Percentiles rank a stretch among this genome's conserved stretches.
Evolutionary conservation across 2,888 invertebrate species (phyloP).

Genomic region (Prostheceraeus crozeri): DNA sequence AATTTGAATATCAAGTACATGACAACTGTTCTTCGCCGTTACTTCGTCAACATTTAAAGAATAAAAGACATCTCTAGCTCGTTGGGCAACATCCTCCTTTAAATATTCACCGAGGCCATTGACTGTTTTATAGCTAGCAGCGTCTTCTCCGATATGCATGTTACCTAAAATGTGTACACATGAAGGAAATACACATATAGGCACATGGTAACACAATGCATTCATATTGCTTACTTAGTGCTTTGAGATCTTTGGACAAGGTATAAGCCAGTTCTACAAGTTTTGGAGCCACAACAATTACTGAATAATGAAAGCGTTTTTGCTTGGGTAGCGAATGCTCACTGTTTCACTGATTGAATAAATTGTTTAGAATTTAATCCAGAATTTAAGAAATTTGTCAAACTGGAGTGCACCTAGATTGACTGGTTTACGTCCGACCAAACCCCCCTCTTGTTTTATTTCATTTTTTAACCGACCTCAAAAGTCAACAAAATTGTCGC

Average conservation of each 20-base stretch:
- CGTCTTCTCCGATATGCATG: conserved; percentile 1
- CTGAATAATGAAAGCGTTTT: too few relatives aligned
- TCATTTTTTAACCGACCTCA: too few relatives aligned
- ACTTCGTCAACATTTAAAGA: conserved; percentile 20
- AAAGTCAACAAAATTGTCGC: too few relatives aligned
- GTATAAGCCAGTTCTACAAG: neutral
- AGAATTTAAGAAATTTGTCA: too few relatives aligned
- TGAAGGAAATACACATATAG: too few relatives aligned
- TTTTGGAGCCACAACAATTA: conserved; percentile 14
- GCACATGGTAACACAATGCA: too few relatives aligned
- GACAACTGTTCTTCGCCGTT: conserved; percentile 9
- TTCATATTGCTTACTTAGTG: conserved; percentile 14
- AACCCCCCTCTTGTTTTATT: too few relatives aligned
- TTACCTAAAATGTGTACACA: conserved; percentile 16
- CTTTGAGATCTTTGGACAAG: conserved; percentile 19
- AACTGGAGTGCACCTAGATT: too few relatives aligned
- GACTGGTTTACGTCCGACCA: too few relatives aligned
- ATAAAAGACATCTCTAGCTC: neutral
- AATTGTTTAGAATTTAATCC: too few relatives aligned
- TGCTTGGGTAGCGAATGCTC: too few relatives aligned
- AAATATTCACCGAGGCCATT: conserved; percentile 11
- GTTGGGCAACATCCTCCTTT: neutral
- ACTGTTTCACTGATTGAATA: too few relatives aligned
- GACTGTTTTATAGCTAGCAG: conserved; percentile 20
- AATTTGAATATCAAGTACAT: conserved; percentile 3